Evolutionary conservation across 1,140 invertebrate genomes (phyloP).

Genomic region (Macrobrachium nipponense): DNA sequence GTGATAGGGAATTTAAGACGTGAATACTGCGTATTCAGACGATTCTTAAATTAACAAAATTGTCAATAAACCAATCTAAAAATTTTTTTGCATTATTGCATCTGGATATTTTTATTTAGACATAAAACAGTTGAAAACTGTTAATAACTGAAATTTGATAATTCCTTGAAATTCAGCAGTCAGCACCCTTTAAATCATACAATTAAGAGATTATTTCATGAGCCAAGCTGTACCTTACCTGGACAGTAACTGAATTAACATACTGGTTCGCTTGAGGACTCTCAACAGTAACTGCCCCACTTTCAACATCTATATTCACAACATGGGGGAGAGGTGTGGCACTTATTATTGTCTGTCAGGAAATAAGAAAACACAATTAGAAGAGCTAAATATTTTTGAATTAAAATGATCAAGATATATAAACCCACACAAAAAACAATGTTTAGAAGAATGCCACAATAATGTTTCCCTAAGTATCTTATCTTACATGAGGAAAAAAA

Average conservation of each 20-base stretch:
- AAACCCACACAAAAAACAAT: not conserved
- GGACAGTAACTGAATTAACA: constrained; percentile 26
- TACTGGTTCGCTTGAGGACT: constrained; percentile 43
- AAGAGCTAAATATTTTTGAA: not conserved
- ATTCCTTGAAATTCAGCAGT: no score
- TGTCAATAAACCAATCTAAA: no score
- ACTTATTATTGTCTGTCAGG: constrained; percentile 36
- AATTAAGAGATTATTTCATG: not conserved
- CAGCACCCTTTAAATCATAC: not conserved
- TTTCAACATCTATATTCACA: constrained; percentile 55
- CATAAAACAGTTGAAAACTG: no score
- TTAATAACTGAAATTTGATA: no score
- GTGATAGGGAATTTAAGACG: no score
- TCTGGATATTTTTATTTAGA: not conserved
- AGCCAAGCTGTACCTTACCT: constrained; percentile 9
- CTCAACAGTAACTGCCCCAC: constrained; percentile 53
- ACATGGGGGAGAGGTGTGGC: constrained; percentile 41
- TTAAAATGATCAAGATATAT: not conserved
- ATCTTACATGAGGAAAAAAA: no score
- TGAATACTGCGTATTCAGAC: no score
- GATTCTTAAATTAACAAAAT: no score
- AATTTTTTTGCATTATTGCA: no score
- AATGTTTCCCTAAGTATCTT: not conserved
- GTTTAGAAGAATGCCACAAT: not conserved
- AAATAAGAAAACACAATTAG: not conserved